These are phyloP conservation scores for Chaetodon trifascialis DNA, from an alignment of 2,113 vertebrate species.

Conservation along the genomic window DNA sequence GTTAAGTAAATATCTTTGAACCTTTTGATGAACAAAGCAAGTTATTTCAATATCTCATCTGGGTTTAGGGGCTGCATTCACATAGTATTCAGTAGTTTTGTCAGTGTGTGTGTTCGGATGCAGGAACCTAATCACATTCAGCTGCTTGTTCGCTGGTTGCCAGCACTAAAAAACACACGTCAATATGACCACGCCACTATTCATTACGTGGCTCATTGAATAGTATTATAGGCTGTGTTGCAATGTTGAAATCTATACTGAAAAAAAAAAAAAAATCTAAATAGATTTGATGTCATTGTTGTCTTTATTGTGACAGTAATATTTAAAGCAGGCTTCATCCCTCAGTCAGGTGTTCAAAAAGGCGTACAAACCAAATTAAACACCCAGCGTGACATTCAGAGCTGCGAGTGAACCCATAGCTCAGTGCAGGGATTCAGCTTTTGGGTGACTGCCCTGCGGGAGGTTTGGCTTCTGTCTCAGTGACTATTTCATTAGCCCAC, in stretches of 20 bases:
- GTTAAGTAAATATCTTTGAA: not conserved
- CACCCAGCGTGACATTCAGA: not conserved
- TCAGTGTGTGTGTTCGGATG: not conserved
- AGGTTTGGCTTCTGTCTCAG: not conserved
- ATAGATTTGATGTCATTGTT: not conserved
- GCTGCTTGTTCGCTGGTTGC: constrained; percentile 71
- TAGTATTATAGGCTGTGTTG: not conserved
- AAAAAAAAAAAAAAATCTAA: not conserved
- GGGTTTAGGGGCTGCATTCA: not conserved
- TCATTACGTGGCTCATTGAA: not conserved
- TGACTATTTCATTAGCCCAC: not conserved
- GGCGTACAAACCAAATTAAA: not conserved
- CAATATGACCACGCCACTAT: not conserved
- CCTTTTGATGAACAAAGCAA: too few relatives aligned
- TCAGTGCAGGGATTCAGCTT: not conserved
- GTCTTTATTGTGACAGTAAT: not conserved
- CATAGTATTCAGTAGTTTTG: not conserved
- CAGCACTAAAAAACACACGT: constrained; percentile 47
- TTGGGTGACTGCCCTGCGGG: not conserved
- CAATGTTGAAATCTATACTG: not conserved
- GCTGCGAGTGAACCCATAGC: not conserved
- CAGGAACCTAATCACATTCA: constrained; percentile 69
- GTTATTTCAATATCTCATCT: too few relatives aligned
- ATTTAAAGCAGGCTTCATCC: not conserved
- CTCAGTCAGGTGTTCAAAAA: not conserved